phyloP scores from a whole-genome alignment of 2,888 invertebrate species.

The Drosophila pseudotalamancana region DNA sequence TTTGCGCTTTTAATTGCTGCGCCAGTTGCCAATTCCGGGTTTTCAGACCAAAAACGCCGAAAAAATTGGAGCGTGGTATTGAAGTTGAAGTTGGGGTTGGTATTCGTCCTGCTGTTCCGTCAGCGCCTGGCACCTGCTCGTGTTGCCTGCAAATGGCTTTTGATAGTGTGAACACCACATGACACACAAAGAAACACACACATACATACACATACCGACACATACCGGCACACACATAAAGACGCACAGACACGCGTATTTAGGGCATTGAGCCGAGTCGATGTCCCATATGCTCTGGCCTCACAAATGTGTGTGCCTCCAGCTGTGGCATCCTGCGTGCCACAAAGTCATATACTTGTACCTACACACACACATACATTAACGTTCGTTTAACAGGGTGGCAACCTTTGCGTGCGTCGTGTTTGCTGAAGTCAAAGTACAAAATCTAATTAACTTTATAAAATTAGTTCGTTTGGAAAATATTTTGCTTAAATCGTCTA shows the following conservation, averaged over 20 bases:
- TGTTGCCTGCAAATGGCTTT: slow-evolving; percentile 19
- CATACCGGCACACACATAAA: no score
- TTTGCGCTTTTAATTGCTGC: slow-evolving; percentile 65
- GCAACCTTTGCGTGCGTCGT: slow-evolving; percentile 23
- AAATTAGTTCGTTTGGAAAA: slow-evolving; percentile 64
- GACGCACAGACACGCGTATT: background rate
- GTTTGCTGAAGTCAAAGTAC: slow-evolving; percentile 41
- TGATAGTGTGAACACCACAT: slow-evolving; percentile 32
- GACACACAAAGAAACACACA: slow-evolving; percentile 4
- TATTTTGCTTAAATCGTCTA: slow-evolving; percentile 45
- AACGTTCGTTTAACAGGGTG: no score
- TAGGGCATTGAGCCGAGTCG: slow-evolving; percentile 5
- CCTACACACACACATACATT: background rate
- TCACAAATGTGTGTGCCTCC: slow-evolving; percentile 26
- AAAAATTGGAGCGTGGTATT: background rate
- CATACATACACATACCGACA: background rate
- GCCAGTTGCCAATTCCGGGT: slow-evolving; percentile 39
- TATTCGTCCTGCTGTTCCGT: slow-evolving; percentile 19
- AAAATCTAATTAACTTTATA: slow-evolving; percentile 72
- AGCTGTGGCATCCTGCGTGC: slow-evolving; percentile 47
- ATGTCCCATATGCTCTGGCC: slow-evolving; percentile 20
- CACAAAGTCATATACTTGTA: slow-evolving; percentile 33
- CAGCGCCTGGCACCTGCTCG: slow-evolving; percentile 41
- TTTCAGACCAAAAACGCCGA: slow-evolving; percentile 13
- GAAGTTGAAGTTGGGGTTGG: background rate